Evolutionary conservation across 2,888 invertebrate species (phyloP), one percentile per base, ranked within the genome.

Genomic region (Leucoptera coffeella): DNA sequence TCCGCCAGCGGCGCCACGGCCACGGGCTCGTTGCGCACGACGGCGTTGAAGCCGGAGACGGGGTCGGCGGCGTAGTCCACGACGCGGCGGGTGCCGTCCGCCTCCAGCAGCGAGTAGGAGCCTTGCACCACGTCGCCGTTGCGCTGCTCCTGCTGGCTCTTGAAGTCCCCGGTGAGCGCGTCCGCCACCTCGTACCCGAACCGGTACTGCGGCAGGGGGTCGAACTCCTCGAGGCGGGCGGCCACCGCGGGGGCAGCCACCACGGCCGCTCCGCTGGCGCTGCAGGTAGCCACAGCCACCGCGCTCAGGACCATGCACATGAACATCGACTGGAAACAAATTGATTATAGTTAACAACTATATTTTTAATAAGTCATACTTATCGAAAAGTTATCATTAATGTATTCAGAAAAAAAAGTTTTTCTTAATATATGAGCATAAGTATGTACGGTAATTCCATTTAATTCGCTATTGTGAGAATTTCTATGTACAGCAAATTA

Each of bases 141-240:
- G 32, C 74, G 58, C 30, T 71, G 59, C 38, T 76, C 76, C 15
- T 45, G 46, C 36, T 61, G 67, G 31, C 53, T 60, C 43, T 69
- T 69, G 47, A 56, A 62, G 38, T 67, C 67, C 1, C 67, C 69
- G 29, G 67, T 64, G 25, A 65, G 47, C 1, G 60, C 50, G 35
- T 69, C 69, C 1, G 58, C 56, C 11, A 69, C 69, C 22, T 56
- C 45, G 36, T 69, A 67, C 20, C 61, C 69, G 32, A 55, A 67
- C 32, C 49, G 46, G 49, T 81, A 80, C 42, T 75, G 76, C 1
- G 79, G 78, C 25, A 61, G 43, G 1, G 75, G 64, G 41, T 77
- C 76, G 42, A 67, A 73, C 30, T 73, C 55, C 31, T 61, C 64
- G 2, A 61, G 38, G 15, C 55, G 45, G 6, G 60, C 58, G 14